phyloP scores from a whole-genome alignment of 2,888 invertebrate species.

The Volucella zonaria region DNA sequence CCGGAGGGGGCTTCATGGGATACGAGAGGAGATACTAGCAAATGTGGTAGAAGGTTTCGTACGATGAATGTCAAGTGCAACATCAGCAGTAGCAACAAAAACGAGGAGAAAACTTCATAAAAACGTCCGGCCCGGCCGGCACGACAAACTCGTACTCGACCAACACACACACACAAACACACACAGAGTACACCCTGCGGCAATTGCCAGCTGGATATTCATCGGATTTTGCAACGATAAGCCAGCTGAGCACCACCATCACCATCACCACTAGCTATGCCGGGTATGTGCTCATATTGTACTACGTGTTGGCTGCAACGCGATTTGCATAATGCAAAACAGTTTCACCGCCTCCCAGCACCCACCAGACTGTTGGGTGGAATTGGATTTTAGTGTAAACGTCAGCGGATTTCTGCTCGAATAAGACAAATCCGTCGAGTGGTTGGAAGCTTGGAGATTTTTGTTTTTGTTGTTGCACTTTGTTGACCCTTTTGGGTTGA shows the following conservation, averaged over 20 bases:
- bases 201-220: conserved; percentile 52
- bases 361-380: conserved; percentile 5
- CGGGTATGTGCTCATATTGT: conserved; percentile 46
- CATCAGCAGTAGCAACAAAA: conserved; percentile 32
- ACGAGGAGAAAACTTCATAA: conserved; percentile 50
- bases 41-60: conserved; percentile 53
- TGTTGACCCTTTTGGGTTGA: conserved; percentile 41
- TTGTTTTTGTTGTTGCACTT: no score
- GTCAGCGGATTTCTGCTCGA: conserved; percentile 22
- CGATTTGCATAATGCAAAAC: conserved; percentile 69
- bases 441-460: not conserved
- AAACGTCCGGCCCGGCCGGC: conserved; percentile 70
- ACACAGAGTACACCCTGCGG: conserved; percentile 26
- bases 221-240: conserved; percentile 59
- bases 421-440: conserved; percentile 17
- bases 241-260: conserved; percentile 21
- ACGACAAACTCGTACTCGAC: conserved; percentile 43
- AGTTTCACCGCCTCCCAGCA: not conserved
- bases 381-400: conserved; percentile 23
- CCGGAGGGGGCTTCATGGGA: not conserved
- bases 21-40: conserved; percentile 2
- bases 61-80: conserved; percentile 73
- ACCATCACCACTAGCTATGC: conserved; percentile 16
- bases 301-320: conserved; percentile 36
- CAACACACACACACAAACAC: conserved; percentile 25